These are phyloP conservation scores for Drepana falcataria DNA, from an alignment of 2,888 invertebrate species.

Conservation along the genomic window DNA sequence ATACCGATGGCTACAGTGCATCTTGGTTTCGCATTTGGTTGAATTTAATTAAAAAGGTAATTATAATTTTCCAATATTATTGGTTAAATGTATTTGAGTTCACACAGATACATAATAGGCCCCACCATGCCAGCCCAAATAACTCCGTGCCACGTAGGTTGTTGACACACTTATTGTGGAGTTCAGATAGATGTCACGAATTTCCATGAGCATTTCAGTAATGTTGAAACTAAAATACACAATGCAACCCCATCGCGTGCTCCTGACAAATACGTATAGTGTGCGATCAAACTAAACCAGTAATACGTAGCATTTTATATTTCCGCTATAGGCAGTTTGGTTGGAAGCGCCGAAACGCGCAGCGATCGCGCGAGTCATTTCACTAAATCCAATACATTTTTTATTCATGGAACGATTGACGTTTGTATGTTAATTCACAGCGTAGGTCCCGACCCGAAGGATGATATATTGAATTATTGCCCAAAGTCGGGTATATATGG, in stretches of 20 bases:
- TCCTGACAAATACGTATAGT: constrained; percentile 39
- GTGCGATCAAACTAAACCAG: constrained; percentile 43
- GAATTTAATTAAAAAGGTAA: too few species aligned
- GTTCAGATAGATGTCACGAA: not conserved
- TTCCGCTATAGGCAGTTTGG: constrained; percentile 57
- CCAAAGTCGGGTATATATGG: constrained; percentile 72
- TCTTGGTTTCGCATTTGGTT: too few species aligned
- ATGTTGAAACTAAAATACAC: constrained; percentile 1
- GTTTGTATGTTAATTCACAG: constrained; percentile 77
- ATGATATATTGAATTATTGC: constrained; percentile 79
- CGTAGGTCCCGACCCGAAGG: constrained; percentile 69
- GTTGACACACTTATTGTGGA: not conserved
- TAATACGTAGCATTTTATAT: constrained; percentile 58
- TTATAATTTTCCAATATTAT: too few species aligned
- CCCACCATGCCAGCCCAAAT: not conserved
- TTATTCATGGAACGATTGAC: constrained; percentile 79
- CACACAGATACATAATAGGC: not conserved
- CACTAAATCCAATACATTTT: constrained; percentile 78
- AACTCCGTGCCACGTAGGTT: not conserved
- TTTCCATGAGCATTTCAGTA: not conserved
- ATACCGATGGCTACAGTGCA: too few species aligned
- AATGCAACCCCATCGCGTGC: constrained; percentile 38
- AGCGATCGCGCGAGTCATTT: constrained; percentile 66
- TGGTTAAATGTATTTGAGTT: not conserved
- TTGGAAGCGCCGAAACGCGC: constrained; percentile 49